Evolutionary conservation across 35 echinoderm and acorn worm species (phyloP), one percentile per base, ranked within the genome.

Genomic region (Lytechinus variegatus): DNA sequence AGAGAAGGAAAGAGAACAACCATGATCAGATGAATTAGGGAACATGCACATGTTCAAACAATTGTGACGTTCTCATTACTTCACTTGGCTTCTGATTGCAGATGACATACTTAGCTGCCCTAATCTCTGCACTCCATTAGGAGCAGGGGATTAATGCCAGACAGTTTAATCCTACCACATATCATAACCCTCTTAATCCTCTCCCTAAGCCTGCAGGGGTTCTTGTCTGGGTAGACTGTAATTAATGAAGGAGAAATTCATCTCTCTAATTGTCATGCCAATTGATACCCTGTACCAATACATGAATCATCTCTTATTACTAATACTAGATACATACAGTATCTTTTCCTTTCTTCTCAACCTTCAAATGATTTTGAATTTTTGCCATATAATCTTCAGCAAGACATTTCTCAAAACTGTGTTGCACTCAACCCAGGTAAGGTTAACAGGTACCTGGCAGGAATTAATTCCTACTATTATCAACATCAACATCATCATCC

Each of bases 141-240:
- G 6, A 89, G 28, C 27, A 33, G 87, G 11, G 87, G 87, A 27
- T 89, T 89, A 89, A 33, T 89, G 21, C 87, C 87, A 89, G 87
- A 89, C 52, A 89, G 28, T 53, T 89, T 16, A 89, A 89, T 89
- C 87, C 52, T 10, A 33, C 9, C 87, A 89, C 87, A 89, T 11
- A 89, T 89, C 87, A 89, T 89, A 89, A 53, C 87, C 28, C 9
- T 53, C 7, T 4, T 89, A 89, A 89, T 89, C 87, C 87, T 6
- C 51, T 89, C 87, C 87, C 87, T 89, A 51, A 33, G 52, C 9
- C 87, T 13, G 87, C 5, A 19, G 9, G 28, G 87, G 87, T 52
- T 89, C 19, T 10, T 33, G 87, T 89, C 8, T 6, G 10, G 28
- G 55, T 56, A 89, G 87, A 89, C 52, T 53, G 87, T 33, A 51